A percentile compares a stretch with the other conserved stretches of the same genome.
Evolutionary conservation across 2,888 invertebrate genomes (phyloP).

Genomic region (Apamea monoglypha): DNA sequence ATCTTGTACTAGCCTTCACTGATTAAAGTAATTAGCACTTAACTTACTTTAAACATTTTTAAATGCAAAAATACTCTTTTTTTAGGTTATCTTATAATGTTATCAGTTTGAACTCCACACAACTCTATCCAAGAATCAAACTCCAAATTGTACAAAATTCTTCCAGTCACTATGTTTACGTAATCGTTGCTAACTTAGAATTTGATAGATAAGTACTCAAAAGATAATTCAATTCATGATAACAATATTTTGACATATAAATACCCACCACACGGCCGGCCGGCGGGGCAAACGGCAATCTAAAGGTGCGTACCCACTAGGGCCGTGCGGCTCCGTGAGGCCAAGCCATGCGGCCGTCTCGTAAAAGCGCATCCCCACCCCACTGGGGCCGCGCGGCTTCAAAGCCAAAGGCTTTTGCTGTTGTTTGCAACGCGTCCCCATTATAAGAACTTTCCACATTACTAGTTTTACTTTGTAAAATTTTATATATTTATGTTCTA

Average conservation of each 20-base stretch:
- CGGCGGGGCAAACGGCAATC: neutral
- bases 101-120: slow-evolving; percentile 10
- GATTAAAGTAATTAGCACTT: neutral
- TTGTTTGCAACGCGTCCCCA: no score
- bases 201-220: slow-evolving; percentile 25
- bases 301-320: no score
- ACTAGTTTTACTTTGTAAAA: no score
- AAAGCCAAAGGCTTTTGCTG: no score
- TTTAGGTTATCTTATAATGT: slow-evolving; percentile 11
- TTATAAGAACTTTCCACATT: no score
- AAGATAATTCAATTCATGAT: neutral
- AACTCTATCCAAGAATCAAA: slow-evolving; percentile 18
- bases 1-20: neutral
- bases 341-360: no score
- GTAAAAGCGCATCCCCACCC: no score
- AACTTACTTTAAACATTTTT: slow-evolving; percentile 58
- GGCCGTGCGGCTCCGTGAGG: no score
- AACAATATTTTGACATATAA: slow-evolving; percentile 8
- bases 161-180: slow-evolving; percentile 41
- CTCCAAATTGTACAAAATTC: slow-evolving; percentile 12
- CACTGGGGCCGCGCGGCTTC: no score
- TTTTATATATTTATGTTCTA: no score
- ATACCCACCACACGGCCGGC: neutral
- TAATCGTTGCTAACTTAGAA: slow-evolving; percentile 35
- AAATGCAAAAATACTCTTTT: neutral